A percentile compares a stretch with the other conserved stretches of the same genome.
These are phyloP conservation scores for Thera britannica DNA, from an alignment of 2,888 invertebrate genomes.

Conservation along the genomic window DNA sequence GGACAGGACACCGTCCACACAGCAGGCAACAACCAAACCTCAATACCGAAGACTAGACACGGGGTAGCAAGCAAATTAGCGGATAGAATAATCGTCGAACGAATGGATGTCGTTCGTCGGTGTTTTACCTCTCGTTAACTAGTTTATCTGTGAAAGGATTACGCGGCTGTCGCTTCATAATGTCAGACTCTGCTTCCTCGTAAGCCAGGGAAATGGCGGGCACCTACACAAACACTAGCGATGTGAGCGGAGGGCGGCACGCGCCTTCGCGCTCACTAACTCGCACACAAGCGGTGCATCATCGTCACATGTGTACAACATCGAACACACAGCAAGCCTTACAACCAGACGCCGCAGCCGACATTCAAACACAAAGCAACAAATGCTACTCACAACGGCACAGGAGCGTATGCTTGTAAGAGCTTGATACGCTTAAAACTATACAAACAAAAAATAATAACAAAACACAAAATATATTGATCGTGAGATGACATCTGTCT, in stretches of 20 bases:
- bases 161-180: conserved; percentile 99
- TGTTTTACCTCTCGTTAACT: conserved; percentile 97
- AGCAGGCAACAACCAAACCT: conserved; percentile 81
- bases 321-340: conserved; percentile 71
- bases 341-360: conserved; percentile 50
- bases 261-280: conserved; percentile 47
- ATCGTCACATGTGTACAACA: conserved; percentile 76
- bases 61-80: conserved; percentile 83
- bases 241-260: conserved; percentile 66
- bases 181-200: conserved; percentile 99
- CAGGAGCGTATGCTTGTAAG: conserved; percentile 67
- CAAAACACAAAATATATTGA: conserved; percentile 68
- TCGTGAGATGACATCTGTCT: conserved; percentile 70
- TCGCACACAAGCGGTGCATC: conserved; percentile 69
- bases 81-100: conserved; percentile 78
- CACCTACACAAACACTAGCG: conserved; percentile 89
- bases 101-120: conserved; percentile 70
- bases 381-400: conserved; percentile 3
- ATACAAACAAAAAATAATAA: conserved; percentile 69
- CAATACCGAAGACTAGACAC: conserved; percentile 79
- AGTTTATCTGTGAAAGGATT: conserved; percentile 99
- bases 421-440: conserved; percentile 68
- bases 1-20: conserved; percentile 68
- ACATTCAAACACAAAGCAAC: conserved; percentile 4
- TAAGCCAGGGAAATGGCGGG: conserved; percentile 99